Evolutionary conservation across 2,113 vertebrate genomes (phyloP), one percentile per base, ranked within the genome.

Genomic region (Rallus limicola): DNA sequence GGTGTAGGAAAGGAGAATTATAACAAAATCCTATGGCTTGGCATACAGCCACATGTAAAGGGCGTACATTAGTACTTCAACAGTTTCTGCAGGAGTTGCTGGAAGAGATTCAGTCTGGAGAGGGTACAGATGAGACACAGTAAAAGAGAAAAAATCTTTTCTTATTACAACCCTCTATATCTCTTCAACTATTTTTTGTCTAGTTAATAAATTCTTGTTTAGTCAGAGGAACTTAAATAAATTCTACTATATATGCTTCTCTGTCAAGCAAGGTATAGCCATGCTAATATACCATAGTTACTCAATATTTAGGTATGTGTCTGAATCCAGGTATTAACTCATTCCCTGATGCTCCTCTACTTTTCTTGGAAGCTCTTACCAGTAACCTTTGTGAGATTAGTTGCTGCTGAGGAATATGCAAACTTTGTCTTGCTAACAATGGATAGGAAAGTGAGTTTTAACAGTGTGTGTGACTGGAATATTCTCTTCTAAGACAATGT

Each of bases 31-130:
- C 69, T 93, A 65, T 48, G 33, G 80, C 72, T 98, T 97, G 94
- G 97, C 95, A 95, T 68, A 92, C 40, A 94, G 93, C 95, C 93
- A 88, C 34, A 23, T 82, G 13, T 68, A 93, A 98, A 97, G 91
- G 76, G 53, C 92, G 40, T 46, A 86, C 48, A 44, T 90, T 96
- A 97, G 68, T 34, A 89, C 20, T 93, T 86, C 38, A 71, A 67
- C 83, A 92, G 80, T 89, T 97, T 97, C 79, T 90, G 71, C 53
- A 97, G 93, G 86, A 91, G 60, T 20, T 91, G 19, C 68, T 95
- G 75, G 76, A 95, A 94, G n/a, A 91, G 31, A 97, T 76, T 80
- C 87, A 42, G 20, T 29, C 68, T 82, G 78, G 48, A 78, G 10
- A 76, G 26, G 4, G 14, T 38, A 79, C 6, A 72, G 40, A 86